Conservation (phyloP, 2,888 invertebrate species). For the Limenitis arthemis region DNA sequence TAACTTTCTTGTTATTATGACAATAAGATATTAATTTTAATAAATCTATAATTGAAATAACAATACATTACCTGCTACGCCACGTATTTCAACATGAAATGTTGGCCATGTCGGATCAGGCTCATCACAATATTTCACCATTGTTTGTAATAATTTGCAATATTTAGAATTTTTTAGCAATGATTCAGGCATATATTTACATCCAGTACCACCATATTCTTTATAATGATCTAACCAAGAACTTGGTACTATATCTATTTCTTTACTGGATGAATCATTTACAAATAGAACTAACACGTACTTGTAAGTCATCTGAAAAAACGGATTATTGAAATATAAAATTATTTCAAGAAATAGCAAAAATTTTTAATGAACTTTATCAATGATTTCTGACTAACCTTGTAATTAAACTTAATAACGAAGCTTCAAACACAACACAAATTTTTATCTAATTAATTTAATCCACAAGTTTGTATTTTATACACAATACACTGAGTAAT, state of each 20-base stretch:
- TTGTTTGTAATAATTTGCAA: not conserved
- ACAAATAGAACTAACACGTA: not conserved
- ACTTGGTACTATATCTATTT: not conserved
- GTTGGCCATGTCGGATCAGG: not conserved
- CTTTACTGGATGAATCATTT: not conserved
- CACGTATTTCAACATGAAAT: not conserved
- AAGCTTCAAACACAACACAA: too few relatives aligned
- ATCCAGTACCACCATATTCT: not conserved
- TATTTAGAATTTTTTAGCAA: not conserved
- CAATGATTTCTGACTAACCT: too few relatives aligned
- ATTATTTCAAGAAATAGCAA: too few relatives aligned
- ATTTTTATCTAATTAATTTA: too few relatives aligned
- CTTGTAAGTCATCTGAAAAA: not conserved
- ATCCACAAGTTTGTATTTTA: too few relatives aligned
- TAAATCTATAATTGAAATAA: not conserved
- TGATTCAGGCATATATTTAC: not conserved
- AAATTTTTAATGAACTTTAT: too few relatives aligned
- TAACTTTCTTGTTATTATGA: not conserved
- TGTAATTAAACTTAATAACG: too few relatives aligned
- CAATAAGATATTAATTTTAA: not conserved
- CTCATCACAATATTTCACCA: not conserved
- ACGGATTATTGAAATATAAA: too few relatives aligned
- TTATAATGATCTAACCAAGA: not conserved
- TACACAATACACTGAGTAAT: too few relatives aligned
- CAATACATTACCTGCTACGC: not conserved